A percentile compares a stretch with the other conserved stretches of the same genome.
These are phyloP conservation scores for Cygnus olor DNA, from an alignment of 2,797 vertebrate species.

Conservation along the genomic window DNA sequence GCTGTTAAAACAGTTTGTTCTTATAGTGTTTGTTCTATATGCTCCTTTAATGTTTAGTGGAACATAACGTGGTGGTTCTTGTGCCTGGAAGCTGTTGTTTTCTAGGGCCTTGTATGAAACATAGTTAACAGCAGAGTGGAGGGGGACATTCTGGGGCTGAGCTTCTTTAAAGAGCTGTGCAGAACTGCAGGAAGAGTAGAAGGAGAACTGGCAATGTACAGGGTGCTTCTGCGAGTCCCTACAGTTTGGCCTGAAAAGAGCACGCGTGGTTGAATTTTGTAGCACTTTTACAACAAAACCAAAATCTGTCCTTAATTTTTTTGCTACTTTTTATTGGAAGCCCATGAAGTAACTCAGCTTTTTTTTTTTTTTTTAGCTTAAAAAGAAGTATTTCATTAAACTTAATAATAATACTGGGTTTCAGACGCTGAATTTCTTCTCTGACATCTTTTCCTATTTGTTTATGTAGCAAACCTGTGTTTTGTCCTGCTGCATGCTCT, in stretches of 20 bases:
- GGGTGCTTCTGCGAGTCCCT: not conserved
- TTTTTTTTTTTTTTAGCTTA: not conserved
- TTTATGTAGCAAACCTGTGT: not conserved
- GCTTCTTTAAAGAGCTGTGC: not conserved
- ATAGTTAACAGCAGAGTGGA: not conserved
- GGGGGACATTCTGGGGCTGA: not conserved
- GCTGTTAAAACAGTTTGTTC: not conserved
- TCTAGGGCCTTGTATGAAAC: not conserved
- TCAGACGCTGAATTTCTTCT: not conserved
- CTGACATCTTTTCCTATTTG: not conserved
- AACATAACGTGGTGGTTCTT: not conserved
- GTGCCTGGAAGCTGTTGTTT: not conserved
- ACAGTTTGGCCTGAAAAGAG: not conserved
- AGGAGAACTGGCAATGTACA: not conserved
- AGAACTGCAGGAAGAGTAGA: not conserved
- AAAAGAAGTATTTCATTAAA: not conserved
- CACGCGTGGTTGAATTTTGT: not conserved
- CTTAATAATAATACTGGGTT: not conserved
- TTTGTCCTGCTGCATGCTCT: not conserved
- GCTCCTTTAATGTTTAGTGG: not conserved
- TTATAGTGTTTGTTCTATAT: not conserved
- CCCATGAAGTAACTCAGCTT: not conserved
- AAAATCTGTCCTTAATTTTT: not conserved
- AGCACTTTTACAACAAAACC: not conserved
- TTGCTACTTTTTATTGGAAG: not conserved